Base-by-base conservation (phyloP, 2,888 invertebrate genomes). In the Phasia obesa region DNA sequence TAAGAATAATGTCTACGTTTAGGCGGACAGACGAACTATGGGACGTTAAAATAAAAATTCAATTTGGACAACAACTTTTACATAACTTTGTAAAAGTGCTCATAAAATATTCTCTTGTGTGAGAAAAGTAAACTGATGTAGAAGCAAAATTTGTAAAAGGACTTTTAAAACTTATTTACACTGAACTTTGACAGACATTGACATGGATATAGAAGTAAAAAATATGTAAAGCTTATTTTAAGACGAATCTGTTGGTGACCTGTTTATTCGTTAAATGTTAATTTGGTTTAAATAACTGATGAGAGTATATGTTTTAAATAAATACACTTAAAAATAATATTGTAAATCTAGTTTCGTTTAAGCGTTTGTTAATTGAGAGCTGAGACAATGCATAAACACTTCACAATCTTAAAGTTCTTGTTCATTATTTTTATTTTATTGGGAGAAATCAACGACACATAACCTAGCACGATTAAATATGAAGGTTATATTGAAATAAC, bases 151-250 rank as follows among this genome's bases (percentile, higher is more conserved):
- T 42, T 7, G 31, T 21, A 51, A 71, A 81, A 79, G 62, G 55
- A 76, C 73, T 73, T 65, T 74, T 23, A 62, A 59, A 75, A 71
- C 60, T 65, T 31, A 38, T 69, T 73, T 75, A 62, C 62, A 57
- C 57, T 65, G 67, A 75, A 79, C 60, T 76, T 74, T 86, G 84
- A 85, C 83, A 85, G 86, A 86, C 85, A 83, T 81, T 85, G 85
- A 86, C 81, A 83, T 83, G 84, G 83, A 86, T 85, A 69, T 23
- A 11, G 35, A 35, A 35, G 2, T 2, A 51, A 31, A 55, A 15
- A 42, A 59, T 44, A 44, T 70, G 4, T 44, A 17, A 1, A 55
- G 27, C 21, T 78, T 67, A 64, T 60, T 67, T 15, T 0, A 55
- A 65, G 62, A 67, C n/a, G 42, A 65, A 65, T 67, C 59, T 67